Evolutionary conservation across 1,140 invertebrate genomes (phyloP), one percentile per base, ranked within the genome.

Genomic region (Leptopilina boulardi): DNA sequence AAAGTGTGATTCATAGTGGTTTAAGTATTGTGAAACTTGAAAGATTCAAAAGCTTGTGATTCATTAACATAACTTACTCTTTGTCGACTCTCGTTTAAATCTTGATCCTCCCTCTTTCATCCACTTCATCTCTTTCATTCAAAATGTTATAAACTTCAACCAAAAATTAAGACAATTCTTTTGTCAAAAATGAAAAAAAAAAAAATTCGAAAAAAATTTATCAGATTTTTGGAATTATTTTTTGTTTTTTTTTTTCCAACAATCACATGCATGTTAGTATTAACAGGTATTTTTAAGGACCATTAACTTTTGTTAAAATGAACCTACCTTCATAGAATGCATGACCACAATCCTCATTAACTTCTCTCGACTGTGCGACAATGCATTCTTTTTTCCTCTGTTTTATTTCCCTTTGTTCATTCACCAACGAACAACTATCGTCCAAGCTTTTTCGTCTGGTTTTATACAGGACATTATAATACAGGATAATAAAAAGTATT

Each of bases 21-120:
- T 23, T 23, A 21, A 56, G 19, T 23, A 56, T 56, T 56, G 19
- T 23, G 18, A 19, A 56, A 21, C 19, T 8, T 5, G 21, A 23
- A 23, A 47, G 15, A 11, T 47, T 13, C 44, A 47, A 42, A 42
- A 42, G 41, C 41, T 42, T 42, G 44, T 15, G 44, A 15, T 47
- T 47, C 44, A 56, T 56, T 56, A 56, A 23, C 54, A 21, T 56
- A 56, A 56, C 54, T 56, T 11, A 56, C 54, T 56, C 54, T 56
- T 23, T 23, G 19, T 56, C 54, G 54, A 56, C 54, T 56, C 21
- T 23, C 54, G 21, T 56, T 56, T 13, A 23, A 54, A n/a, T 21
- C 18, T 54, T 19, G 18, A 54, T 19, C 0, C 51, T 54, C 9
- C 51, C n/a, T n/a, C n/a, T n/a, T n/a, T 19, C n/a, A 42, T 47